phyloP scores from a whole-genome alignment of 2,888 invertebrate genomes.

The Eucriotettix oculatus region DNA sequence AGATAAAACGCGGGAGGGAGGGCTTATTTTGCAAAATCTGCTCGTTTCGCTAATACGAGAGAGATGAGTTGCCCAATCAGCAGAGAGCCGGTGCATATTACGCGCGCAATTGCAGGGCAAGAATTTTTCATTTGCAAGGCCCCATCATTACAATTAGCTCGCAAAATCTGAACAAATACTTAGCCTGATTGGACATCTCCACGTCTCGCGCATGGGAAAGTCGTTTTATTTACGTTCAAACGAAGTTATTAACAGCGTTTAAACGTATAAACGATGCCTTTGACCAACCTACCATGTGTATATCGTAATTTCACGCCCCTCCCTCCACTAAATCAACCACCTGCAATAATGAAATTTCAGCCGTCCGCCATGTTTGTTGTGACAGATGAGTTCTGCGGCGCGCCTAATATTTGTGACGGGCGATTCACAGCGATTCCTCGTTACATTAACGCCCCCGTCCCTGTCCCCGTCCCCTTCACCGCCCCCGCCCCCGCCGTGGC shows the following conservation, averaged over 20 bases:
- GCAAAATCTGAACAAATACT: background rate
- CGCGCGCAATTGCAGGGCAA: too few relatives aligned
- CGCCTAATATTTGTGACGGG: background rate
- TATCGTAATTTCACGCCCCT: constrained; percentile 1
- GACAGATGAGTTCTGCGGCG: background rate
- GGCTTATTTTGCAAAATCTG: too few relatives aligned
- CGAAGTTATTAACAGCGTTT: constrained; percentile 1
- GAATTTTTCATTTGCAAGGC: too few relatives aligned
- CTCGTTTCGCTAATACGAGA: too few relatives aligned
- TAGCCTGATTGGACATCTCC: background rate
- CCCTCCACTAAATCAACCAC: background rate
- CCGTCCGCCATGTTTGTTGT: background rate
- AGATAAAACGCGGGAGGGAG: too few relatives aligned
- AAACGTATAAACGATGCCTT: constrained; percentile 1
- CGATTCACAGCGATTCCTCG: too few relatives aligned
- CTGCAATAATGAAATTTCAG: constrained; percentile 1
- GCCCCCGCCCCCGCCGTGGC: too few relatives aligned
- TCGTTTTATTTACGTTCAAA: background rate
- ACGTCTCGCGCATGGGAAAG: background rate
- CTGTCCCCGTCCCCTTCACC: too few relatives aligned
- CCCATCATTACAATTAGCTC: background rate
- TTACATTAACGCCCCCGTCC: too few relatives aligned
- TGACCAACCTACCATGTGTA: background rate
- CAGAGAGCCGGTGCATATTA: too few relatives aligned
- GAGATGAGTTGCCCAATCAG: too few relatives aligned